These are phyloP conservation scores for Cygnus atratus DNA, from an alignment of 2,113 vertebrate species.

Conservation along the genomic window DNA sequence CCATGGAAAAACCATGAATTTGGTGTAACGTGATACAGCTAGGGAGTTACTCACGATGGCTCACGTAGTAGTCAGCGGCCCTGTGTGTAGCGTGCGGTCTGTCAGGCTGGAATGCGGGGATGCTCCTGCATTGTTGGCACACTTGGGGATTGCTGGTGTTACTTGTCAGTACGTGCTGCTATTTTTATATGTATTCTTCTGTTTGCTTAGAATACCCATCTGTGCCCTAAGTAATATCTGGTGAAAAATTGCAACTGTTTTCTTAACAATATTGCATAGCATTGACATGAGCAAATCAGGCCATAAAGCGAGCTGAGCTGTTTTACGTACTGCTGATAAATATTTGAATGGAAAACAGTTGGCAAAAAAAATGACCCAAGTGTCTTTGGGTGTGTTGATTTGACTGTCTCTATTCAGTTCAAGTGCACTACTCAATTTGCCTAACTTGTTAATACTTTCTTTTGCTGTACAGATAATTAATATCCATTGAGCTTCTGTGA, in stretches of 20 bases:
- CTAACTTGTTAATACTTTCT: background rate
- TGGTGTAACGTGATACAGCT: background rate
- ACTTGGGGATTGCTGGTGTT: fast-evolving
- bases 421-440: background rate
- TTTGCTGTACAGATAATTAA: background rate
- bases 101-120: background rate
- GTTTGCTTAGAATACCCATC: background rate
- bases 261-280: background rate
- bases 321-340: slow-evolving; percentile 4
- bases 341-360: background rate
- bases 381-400: slow-evolving; percentile 1
- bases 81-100: background rate
- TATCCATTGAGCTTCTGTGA: background rate
- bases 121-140: background rate
- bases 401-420: background rate
- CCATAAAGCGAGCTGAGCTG: background rate
- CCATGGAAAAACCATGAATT: background rate
- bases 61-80: background rate
- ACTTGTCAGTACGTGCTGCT: background rate
- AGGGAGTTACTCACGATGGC: background rate
- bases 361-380: background rate
- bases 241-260: background rate
- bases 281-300: background rate
- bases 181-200: background rate
- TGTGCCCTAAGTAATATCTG: background rate